phyloP scores from a whole-genome alignment of 2,888 invertebrate genomes.

The Coecobrya sp. region DNA sequence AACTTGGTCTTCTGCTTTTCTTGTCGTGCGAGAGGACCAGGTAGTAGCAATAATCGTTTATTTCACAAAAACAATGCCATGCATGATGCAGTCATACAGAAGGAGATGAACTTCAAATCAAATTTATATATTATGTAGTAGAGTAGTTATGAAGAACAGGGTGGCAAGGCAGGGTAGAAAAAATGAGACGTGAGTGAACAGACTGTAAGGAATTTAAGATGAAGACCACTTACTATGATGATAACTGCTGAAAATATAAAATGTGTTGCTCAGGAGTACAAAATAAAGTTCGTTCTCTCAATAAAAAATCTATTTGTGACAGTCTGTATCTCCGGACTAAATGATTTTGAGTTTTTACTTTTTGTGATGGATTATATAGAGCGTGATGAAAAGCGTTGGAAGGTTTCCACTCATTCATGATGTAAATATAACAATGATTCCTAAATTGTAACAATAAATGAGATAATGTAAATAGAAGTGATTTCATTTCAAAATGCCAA shows the following conservation, averaged over 20 bases:
- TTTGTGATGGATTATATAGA: too few species aligned
- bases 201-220: constrained; percentile 54
- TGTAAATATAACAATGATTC: too few species aligned
- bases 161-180: constrained; percentile 1
- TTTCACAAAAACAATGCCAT: constrained; percentile 74
- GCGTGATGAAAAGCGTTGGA: too few species aligned
- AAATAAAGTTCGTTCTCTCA: too few species aligned
- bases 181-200: constrained; percentile 69
- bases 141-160: constrained; percentile 9
- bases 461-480: too few species aligned
- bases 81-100: constrained; percentile 34
- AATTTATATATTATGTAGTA: background rate
- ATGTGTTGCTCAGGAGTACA: background rate
- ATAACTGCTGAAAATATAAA: background rate
- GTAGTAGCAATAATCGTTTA: constrained; percentile 54
- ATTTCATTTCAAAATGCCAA: too few species aligned
- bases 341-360: too few species aligned
- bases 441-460: too few species aligned
- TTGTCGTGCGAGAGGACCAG: constrained; percentile 30
- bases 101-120: background rate
- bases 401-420: too few species aligned
- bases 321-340: too few species aligned
- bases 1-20: constrained; percentile 51
- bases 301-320: too few species aligned
- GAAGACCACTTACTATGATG: constrained; percentile 26